Conservation (phyloP, 2,113 vertebrate species). For the Sebastes fasciatus region DNA sequence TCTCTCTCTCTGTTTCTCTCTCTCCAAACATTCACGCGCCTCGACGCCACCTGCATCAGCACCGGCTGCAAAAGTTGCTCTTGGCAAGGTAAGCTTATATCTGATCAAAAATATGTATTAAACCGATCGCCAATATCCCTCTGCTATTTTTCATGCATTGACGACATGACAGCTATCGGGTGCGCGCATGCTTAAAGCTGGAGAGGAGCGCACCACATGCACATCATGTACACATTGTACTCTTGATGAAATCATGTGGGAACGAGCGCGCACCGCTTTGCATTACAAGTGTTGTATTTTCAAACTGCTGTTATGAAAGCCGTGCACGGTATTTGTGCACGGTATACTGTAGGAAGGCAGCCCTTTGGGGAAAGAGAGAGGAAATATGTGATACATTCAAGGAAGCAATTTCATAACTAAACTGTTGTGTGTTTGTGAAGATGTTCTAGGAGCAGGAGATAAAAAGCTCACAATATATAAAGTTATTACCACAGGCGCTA, state of each 20-base stretch:
- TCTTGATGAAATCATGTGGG: background rate
- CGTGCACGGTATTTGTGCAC: too few species aligned
- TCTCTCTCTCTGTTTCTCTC: background rate
- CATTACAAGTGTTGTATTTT: background rate
- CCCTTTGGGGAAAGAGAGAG: fast-evolving
- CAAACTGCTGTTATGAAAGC: too few species aligned
- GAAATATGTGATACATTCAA: background rate
- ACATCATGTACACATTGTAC: conserved; percentile 15
- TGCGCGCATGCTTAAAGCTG: background rate
- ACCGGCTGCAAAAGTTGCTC: conserved; percentile 45
- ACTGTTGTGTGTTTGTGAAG: background rate
- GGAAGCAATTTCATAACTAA: background rate
- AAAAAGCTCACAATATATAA: background rate
- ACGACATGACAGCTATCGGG: background rate
- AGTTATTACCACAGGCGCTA: too few species aligned
- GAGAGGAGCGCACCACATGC: conserved; percentile 1
- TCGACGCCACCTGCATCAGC: conserved; percentile 6
- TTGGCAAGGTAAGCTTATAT: conserved; percentile 3
- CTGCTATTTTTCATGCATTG: fast-evolving
- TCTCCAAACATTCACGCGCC: background rate
- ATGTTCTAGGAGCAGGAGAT: background rate
- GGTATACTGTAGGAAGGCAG: background rate
- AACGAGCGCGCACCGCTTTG: background rate
- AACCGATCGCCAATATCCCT: background rate
- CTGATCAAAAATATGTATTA: background rate